Conservation (phyloP, 2,113 vertebrate species). For the Anser cygnoides region DNA sequence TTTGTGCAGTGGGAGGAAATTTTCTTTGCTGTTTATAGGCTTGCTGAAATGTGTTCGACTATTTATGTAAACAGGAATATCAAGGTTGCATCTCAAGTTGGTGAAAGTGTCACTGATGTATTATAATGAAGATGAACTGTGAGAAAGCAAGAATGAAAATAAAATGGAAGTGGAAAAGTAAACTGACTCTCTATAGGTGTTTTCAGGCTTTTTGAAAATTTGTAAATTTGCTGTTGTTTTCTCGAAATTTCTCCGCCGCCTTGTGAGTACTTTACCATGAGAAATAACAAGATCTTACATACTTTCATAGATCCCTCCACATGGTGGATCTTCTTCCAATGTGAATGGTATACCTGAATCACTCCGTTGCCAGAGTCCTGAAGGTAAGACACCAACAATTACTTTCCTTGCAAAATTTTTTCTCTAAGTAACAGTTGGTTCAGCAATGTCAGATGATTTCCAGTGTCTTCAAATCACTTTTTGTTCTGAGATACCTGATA, state of each 20-base stretch:
- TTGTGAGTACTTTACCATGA: neutral
- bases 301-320: conserved; percentile 77
- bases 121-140: neutral
- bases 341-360: conserved; percentile 84
- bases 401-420: neutral
- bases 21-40: neutral
- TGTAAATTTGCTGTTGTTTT: neutral
- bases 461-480: neutral
- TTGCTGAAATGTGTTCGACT: neutral
- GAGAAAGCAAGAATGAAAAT: neutral
- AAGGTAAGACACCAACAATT: conserved; percentile 78
- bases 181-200: neutral
- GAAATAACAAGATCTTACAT: neutral
- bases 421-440: neutral
- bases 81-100: neutral
- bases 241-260: neutral
- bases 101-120: neutral
- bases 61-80: neutral
- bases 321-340: conserved; percentile 82
- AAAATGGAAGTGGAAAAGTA: neutral
- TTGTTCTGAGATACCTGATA: neutral
- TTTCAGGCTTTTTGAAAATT: neutral
- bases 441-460: neutral
- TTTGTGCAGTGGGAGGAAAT: neutral
- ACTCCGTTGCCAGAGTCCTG: conserved; percentile 81